Evolutionary conservation across 2,113 vertebrate genomes (phyloP).

Genomic region (Andinoacara biseriatus): DNA sequence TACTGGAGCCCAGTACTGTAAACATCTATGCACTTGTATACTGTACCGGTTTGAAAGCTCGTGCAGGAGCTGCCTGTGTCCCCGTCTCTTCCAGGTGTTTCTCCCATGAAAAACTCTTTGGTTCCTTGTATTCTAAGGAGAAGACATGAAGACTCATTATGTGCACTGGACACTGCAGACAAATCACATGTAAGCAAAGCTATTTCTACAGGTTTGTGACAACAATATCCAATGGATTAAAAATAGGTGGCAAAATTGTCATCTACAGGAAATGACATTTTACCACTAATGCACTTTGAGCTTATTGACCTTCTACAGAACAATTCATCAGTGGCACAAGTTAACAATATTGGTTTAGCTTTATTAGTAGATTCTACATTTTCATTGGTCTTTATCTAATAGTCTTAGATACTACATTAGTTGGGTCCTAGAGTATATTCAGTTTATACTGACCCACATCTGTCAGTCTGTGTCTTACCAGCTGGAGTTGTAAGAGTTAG

Average conservation of each 20-base stretch:
- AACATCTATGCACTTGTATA: background rate
- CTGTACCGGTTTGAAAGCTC: slow-evolving; percentile 89
- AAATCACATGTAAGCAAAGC: background rate
- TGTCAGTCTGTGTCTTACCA: slow-evolving; percentile 80
- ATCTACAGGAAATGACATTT: background rate
- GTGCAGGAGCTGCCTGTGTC: slow-evolving; percentile 87
- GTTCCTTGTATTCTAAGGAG: slow-evolving; percentile 83
- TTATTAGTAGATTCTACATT: background rate
- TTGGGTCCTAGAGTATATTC: background rate
- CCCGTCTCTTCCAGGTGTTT: slow-evolving; percentile 89
- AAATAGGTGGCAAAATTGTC: background rate
- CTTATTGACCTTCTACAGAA: background rate
- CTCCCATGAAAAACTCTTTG: slow-evolving; percentile 89
- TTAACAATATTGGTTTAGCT: background rate
- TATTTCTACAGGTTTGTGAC: background rate
- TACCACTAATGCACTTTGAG: background rate
- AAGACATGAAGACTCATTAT: slow-evolving; percentile 20
- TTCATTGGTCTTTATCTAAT: background rate
- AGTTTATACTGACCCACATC: slow-evolving; percentile 53
- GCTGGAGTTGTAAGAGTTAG: slow-evolving; percentile 87
- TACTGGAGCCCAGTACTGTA: background rate
- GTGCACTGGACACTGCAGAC: background rate
- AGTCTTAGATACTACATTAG: background rate
- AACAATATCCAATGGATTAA: background rate
- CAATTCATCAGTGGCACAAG: background rate